These are phyloP conservation scores for Chrysaora quinquecirrha DNA, from an alignment of 30 jellyfish, hydroid and myxozoan genomes.

Conservation along the genomic window DNA sequence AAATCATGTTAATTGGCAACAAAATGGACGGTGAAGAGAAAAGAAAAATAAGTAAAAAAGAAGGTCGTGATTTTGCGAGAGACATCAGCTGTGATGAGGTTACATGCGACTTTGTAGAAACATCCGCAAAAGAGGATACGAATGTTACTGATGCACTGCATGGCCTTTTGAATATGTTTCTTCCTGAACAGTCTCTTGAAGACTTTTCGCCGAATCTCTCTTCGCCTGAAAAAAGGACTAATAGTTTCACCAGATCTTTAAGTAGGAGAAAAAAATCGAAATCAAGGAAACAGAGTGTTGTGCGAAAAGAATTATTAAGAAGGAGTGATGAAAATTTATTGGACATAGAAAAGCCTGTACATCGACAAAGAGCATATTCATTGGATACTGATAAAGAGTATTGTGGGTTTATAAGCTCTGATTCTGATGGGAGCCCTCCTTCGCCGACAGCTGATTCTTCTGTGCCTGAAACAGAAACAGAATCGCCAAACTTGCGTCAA, in stretches of 20 bases:
- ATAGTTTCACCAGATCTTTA: constrained; percentile 64
- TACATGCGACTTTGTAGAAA: constrained; percentile 81
- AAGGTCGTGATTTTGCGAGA: constrained; percentile 71
- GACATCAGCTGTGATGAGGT: constrained; percentile 65
- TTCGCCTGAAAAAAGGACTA: constrained; percentile 42
- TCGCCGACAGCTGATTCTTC: constrained; percentile 20
- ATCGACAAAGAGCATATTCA: constrained; percentile 44
- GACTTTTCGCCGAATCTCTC: neutral
- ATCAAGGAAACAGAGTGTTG: constrained; percentile 7
- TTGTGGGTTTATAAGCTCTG: constrained; percentile 51
- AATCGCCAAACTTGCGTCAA: neutral
- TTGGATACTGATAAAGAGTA: constrained; percentile 27
- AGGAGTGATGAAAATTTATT: constrained; percentile 62
- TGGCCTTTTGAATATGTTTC: constrained; percentile 77
- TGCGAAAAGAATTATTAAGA: constrained; percentile 29
- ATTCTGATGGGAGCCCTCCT: constrained; percentile 60
- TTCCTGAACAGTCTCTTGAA: constrained; percentile 62
- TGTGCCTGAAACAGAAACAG: neutral
- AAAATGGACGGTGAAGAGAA: constrained; percentile 73
- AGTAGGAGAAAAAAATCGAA: constrained; percentile 33
- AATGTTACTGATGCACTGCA: constrained; percentile 73
- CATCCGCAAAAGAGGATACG: constrained; percentile 80
- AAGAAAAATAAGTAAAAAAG: constrained; percentile 67
- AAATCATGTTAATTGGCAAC: constrained; percentile 87
- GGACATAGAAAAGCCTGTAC: constrained; percentile 32